Conservation (phyloP, 2,797 vertebrate species). For the Sandelia bainsii region DNA sequence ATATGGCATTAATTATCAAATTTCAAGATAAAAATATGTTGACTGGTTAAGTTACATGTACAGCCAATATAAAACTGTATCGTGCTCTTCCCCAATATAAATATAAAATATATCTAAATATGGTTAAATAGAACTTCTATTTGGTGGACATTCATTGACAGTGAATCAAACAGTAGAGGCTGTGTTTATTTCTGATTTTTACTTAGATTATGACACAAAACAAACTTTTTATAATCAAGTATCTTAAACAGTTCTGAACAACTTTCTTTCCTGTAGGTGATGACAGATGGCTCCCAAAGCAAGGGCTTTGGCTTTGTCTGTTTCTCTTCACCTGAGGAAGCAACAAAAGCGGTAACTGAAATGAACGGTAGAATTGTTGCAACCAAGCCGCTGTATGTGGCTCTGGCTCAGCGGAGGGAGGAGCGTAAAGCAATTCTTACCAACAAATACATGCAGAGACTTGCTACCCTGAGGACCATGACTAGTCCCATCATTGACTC, state of each 20-base stretch:
- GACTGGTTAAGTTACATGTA: too few species aligned
- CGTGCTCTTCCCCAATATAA: too few species aligned
- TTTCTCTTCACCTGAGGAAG: constrained; percentile 99
- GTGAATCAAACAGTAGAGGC: not conserved
- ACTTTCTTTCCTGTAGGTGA: constrained; percentile 85
- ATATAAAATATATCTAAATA: too few species aligned
- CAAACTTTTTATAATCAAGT: not conserved
- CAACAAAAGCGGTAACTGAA: constrained; percentile 97
- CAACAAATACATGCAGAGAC: constrained; percentile 96
- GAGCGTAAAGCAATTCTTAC: constrained; percentile 97
- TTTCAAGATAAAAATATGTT: too few species aligned
- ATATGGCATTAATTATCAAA: too few species aligned
- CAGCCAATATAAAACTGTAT: too few species aligned
- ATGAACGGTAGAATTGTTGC: constrained; percentile 97
- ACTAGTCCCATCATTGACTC: constrained; percentile 87
- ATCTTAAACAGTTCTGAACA: not conserved
- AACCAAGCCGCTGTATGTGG: constrained; percentile 97
- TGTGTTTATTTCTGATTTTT: not conserved
- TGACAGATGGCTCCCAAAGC: constrained; percentile 95
- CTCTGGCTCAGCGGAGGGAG: constrained; percentile 95
- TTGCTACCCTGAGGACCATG: constrained; percentile 89
- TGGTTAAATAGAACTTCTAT: too few species aligned
- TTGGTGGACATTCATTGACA: not conserved
- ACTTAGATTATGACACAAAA: not conserved
- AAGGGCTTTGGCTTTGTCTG: constrained; percentile 99